Percentiles rank a stretch among this genome's conserved stretches.
phyloP scores from a whole-genome alignment of 2,113 vertebrate genomes.

The Rhagologus leucostigma region DNA sequence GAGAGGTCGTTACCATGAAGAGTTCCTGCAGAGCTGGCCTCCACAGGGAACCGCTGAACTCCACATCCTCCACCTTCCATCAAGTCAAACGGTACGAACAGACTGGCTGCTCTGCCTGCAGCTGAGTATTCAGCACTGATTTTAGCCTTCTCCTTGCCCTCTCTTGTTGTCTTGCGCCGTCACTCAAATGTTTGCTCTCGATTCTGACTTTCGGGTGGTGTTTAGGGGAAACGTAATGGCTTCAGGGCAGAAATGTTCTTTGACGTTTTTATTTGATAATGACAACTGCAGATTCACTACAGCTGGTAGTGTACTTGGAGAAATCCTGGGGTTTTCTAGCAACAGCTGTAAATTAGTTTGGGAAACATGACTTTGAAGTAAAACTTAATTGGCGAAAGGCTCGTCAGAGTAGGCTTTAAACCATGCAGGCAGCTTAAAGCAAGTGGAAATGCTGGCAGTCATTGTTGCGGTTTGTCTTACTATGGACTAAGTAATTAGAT shows the following conservation, averaged over 20 bases:
- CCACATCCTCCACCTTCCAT: conserved; percentile 63
- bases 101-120: not conserved
- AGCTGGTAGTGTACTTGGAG: not conserved
- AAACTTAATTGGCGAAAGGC: not conserved
- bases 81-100: conserved; percentile 74
- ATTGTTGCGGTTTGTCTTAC: not conserved
- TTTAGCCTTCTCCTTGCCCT: not conserved
- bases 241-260: not conserved
- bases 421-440: not conserved
- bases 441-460: conserved; percentile 9
- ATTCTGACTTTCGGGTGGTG: not conserved
- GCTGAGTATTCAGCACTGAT: accelerated
- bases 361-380: conserved; percentile 17
- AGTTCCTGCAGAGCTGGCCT: conserved; percentile 78
- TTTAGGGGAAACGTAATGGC: not conserved
- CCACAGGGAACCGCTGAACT: conserved; percentile 76
- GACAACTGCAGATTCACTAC: not conserved
- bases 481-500: conserved; percentile 42
- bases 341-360: conserved; percentile 21
- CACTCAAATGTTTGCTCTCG: not conserved
- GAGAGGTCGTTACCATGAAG: conserved; percentile 70
- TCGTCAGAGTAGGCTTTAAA: not conserved
- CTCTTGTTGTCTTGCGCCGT: accelerated
- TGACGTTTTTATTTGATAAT: not conserved
- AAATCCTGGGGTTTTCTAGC: not conserved